These are phyloP conservation scores for Falco cherrug DNA, from an alignment of 2,797 vertebrate species.

Conservation along the genomic window DNA sequence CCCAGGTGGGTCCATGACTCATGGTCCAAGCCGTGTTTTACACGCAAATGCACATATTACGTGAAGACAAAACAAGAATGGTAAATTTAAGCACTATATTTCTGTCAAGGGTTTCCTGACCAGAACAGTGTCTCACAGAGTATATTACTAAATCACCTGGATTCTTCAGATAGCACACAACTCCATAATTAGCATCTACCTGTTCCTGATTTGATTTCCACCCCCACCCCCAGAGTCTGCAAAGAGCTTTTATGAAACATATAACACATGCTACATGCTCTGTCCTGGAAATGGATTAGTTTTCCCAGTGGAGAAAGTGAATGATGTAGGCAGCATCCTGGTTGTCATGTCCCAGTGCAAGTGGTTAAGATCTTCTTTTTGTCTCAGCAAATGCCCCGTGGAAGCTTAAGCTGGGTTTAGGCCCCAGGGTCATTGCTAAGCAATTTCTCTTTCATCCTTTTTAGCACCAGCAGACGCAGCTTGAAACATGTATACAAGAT, in stretches of 20 bases:
- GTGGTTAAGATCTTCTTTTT: constrained; percentile 68
- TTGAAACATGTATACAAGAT: constrained; percentile 72
- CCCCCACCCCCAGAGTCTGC: neutral
- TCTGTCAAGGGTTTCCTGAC: constrained; percentile 2
- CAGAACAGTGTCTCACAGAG: neutral
- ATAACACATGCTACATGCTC: constrained; percentile 22
- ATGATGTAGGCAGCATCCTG: constrained; percentile 31
- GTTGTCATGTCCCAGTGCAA: constrained; percentile 64
- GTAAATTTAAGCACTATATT: neutral
- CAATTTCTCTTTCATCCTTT: constrained; percentile 70
- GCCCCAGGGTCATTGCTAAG: constrained; percentile 68
- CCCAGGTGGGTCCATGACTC: neutral
- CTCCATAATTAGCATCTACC: constrained; percentile 15
- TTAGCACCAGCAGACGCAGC: constrained; percentile 55
- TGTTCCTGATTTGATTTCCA: neutral
- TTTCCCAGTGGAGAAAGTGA: constrained; percentile 44
- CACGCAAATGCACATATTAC: neutral
- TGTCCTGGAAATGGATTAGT: constrained; percentile 42
- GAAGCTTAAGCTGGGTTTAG: constrained; percentile 56
- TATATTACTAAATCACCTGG: neutral
- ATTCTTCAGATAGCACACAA: neutral
- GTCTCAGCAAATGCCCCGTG: constrained; percentile 57
- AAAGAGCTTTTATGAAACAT: constrained; percentile 50
- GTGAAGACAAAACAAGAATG: neutral
- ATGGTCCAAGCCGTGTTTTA: neutral